Evolutionary conservation across 2,888 invertebrate genomes (phyloP).

Genomic region (Ophion slaviceki): DNA sequence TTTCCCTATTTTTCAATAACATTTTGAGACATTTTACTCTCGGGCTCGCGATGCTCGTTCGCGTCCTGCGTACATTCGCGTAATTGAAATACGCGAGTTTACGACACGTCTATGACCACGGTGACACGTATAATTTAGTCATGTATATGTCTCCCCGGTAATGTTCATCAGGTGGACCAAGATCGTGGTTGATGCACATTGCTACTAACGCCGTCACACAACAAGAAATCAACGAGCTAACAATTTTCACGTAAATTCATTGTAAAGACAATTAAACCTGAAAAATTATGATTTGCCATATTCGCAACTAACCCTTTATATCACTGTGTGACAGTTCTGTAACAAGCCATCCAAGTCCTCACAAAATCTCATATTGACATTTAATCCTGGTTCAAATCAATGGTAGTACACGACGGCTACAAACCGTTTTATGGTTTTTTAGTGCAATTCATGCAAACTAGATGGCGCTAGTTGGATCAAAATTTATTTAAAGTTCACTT

Average conservation of each 20-base stretch:
- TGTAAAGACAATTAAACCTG: background rate
- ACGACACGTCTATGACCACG: slow-evolving; percentile 27
- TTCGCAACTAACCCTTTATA: no score
- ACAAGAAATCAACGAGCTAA: background rate
- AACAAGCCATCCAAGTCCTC: no score
- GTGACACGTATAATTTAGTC: slow-evolving; percentile 29
- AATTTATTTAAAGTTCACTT: no score
- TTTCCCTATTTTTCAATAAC: no score
- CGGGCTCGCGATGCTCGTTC: slow-evolving; percentile 31
- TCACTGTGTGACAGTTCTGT: no score
- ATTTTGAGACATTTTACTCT: background rate
- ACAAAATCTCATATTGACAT: no score
- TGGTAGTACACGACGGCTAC: no score
- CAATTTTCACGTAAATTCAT: background rate
- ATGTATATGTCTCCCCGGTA: slow-evolving; percentile 17
- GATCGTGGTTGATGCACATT: background rate
- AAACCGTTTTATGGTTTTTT: no score
- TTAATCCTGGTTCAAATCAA: no score
- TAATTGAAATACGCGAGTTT: slow-evolving; percentile 60
- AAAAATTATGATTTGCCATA: no score
- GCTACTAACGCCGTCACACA: background rate
- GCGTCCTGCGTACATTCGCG: slow-evolving; percentile 16
- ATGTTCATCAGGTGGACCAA: background rate
- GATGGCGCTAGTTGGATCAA: no score
- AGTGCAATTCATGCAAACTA: no score